Percentiles rank a stretch among this genome's conserved stretches.
These are phyloP conservation scores for Ephialtes manifestator DNA, from an alignment of 2,888 invertebrate species.

Conservation along the genomic window DNA sequence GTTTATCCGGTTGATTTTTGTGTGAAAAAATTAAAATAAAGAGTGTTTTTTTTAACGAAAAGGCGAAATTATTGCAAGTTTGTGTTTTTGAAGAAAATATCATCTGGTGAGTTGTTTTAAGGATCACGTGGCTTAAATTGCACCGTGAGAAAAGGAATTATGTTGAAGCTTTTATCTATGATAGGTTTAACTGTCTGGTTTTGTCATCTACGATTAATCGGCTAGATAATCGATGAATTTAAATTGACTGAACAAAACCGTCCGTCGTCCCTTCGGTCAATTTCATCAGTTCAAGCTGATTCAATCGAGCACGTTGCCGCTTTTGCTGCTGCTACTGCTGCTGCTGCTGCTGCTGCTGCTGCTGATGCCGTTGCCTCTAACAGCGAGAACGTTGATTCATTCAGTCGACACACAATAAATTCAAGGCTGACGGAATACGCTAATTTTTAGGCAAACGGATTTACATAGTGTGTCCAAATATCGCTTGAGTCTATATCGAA, in stretches of 20 bases:
- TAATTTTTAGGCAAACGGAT: neutral
- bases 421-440: neutral
- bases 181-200: neutral
- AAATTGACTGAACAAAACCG: conserved; percentile 21
- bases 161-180: neutral
- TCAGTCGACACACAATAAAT: conserved; percentile 1
- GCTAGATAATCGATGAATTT: conserved; percentile 25
- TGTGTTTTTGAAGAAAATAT: neutral
- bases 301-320: conserved; percentile 23
- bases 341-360: neutral
- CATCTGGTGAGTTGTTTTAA: neutral
- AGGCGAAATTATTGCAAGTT: neutral
- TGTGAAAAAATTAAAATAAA: neutral
- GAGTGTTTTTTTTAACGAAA: neutral
- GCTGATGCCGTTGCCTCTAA: neutral
- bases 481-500: too few relatives aligned
- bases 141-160: neutral
- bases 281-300: conserved; percentile 35
- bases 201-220: neutral
- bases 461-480: neutral
- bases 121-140: neutral
- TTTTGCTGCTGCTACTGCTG: neutral
- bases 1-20: neutral
- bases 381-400: conserved; percentile 15
- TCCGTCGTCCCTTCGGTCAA: conserved; percentile 42